Evolutionary conservation across 2,113 vertebrate genomes (phyloP), one percentile per base, ranked within the genome.

Genomic region (Zeus faber): DNA sequence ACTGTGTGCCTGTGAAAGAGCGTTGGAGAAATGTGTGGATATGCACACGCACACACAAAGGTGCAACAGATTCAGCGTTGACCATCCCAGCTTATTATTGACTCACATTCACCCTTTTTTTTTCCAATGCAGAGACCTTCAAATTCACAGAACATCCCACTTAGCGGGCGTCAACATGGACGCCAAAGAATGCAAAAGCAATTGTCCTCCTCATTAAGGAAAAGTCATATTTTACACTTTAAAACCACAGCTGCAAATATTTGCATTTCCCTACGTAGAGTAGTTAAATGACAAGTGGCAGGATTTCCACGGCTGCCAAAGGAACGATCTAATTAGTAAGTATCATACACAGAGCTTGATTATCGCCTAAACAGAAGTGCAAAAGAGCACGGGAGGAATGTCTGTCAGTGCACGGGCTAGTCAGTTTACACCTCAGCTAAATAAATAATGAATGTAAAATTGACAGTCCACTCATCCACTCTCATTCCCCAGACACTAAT

Each of bases 401-500:
- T 74, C 80, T 87, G 79, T 86, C 79, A 83, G 63, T 52, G 70
- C 60, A 65, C 52, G 54, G 72, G 74, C 59, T 22, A 72, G 83
- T 70, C 80, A 76, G 80, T 85, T 82, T 80, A 82, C 83, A 87
- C 70, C 62, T 83, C 82, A 62, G 71, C 74, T 77, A 86, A 88
- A 89, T 86, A 87, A 89, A 84, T 85, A 89, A 87, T 80, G 55
- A 80, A 86, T 80, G 57, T 69, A 69, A 80, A 86, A 88, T 83
- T 83, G 83, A 86, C 83, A 84, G 79, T 85, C 85, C 83, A 82
- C 80, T 89, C 87, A 84, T 85, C 84, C 82, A 76, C 77, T 80
- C 45, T 80, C 77, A 60, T 82, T 89, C 87, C 83, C 88, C 78
- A 77, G 86, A 85, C 82, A 76, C 86, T 87, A 89, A 90, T 89